phyloP scores from a whole-genome alignment of 2,797 vertebrate genomes.

The Meda fulgida region DNA sequence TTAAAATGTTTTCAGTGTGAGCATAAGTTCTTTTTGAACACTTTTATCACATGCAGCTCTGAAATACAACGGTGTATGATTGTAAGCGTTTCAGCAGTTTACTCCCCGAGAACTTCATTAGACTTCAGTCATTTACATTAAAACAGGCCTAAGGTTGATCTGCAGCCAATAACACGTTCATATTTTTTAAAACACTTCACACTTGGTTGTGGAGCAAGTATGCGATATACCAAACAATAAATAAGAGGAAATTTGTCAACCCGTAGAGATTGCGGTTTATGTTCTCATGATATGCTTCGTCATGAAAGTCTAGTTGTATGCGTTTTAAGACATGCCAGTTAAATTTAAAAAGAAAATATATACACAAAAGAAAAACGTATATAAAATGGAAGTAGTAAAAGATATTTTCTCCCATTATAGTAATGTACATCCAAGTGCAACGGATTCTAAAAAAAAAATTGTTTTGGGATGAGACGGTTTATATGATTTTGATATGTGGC shows the following conservation, averaged over 20 bases:
- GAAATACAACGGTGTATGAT: conserved; percentile 29
- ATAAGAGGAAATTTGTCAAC: not conserved
- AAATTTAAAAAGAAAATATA: not conserved
- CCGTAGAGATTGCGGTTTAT: not conserved
- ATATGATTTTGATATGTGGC: not conserved
- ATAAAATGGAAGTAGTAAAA: not conserved
- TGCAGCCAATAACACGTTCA: not conserved
- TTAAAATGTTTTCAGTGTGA: too few relatives aligned
- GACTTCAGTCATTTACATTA: conserved; percentile 6
- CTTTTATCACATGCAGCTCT: conserved; percentile 27
- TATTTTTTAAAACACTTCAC: not conserved
- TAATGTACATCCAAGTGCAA: not conserved
- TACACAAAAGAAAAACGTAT: not conserved
- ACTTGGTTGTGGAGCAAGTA: not conserved
- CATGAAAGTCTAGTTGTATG: not conserved
- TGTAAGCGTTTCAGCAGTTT: not conserved
- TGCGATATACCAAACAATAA: not conserved
- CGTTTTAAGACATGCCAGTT: not conserved
- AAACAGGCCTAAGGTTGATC: not conserved
- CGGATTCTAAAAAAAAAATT: not conserved
- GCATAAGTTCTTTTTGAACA: too few relatives aligned
- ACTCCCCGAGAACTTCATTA: not conserved
- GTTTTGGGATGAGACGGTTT: not conserved
- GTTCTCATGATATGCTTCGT: not conserved
- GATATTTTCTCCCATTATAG: not conserved